phyloP scores from a whole-genome alignment of 2,797 vertebrate species.

The Margarornis squamiger region DNA sequence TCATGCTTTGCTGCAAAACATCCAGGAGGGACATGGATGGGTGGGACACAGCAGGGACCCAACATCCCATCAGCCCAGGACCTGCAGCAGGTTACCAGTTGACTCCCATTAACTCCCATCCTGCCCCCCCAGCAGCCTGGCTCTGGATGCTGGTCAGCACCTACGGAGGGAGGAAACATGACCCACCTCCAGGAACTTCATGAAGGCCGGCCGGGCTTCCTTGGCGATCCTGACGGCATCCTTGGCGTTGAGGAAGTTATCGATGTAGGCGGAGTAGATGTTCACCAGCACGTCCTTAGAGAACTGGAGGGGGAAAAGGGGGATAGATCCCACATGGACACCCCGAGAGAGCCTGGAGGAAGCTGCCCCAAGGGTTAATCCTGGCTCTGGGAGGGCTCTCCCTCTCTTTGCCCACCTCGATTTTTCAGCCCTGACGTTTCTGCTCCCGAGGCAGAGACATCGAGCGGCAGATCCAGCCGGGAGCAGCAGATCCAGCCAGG shows the following conservation, averaged over 20 bases:
- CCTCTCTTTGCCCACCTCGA: background rate
- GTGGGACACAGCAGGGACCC: background rate
- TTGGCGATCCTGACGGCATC: constrained; percentile 95
- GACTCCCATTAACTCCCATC: background rate
- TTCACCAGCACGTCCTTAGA: constrained; percentile 94
- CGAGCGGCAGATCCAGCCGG: background rate
- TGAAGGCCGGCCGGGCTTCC: constrained; percentile 93
- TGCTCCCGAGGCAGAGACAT: background rate
- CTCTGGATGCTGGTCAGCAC: background rate
- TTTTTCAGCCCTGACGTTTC: constrained; percentile 32
- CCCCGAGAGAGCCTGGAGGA: background rate
- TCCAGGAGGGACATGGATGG: background rate
- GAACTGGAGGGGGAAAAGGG: constrained; percentile 78
- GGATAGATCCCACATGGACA: background rate
- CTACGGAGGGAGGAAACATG: background rate
- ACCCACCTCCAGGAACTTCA: constrained; percentile 96
- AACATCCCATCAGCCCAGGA: background rate
- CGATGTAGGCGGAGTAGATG: constrained; percentile 97
- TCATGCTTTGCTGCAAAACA: constrained; percentile 90
- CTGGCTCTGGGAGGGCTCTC: background rate
- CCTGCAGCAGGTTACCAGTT: background rate
- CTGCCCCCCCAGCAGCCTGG: background rate
- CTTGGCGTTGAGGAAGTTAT: constrained; percentile 98
- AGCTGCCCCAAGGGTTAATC: constrained; percentile 55
- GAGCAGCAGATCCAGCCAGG: background rate